These are phyloP conservation scores for Dicyrtomina minuta DNA, from an alignment of 2,888 invertebrate species.

Conservation along the genomic window DNA sequence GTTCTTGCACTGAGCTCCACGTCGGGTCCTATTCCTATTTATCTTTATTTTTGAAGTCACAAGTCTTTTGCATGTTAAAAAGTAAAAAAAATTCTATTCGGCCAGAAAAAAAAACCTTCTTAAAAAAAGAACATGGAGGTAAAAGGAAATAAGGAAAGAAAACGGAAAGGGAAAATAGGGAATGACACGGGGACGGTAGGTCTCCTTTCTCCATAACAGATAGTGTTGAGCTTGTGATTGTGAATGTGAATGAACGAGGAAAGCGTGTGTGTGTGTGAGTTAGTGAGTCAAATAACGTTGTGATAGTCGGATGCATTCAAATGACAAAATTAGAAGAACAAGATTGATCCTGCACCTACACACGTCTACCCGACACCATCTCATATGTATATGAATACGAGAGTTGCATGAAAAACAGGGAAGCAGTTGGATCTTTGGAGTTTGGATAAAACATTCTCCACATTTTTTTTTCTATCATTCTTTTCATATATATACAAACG, in stretches of 20 bases:
- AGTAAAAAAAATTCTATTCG: no score
- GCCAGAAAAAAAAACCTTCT: no score
- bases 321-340: conserved; percentile 31
- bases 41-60: no score
- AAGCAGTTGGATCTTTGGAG: no score
- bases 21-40: no score
- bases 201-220: background rate
- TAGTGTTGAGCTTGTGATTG: background rate
- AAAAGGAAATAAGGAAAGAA: no score
- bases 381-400: conserved; percentile 1
- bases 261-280: conserved; percentile 15
- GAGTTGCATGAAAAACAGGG: conserved; percentile 1
- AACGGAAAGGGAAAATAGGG: background rate
- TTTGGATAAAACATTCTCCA: background rate
- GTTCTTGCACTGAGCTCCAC: no score
- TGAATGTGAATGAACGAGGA: background rate
- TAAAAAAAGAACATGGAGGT: no score
- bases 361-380: no score
- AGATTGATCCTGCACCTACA: conserved; percentile 30
- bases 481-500: background rate
- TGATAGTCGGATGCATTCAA: conserved; percentile 33
- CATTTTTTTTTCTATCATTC: conserved; percentile 1
- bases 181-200: background rate
- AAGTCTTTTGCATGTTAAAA: no score
- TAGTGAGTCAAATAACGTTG: conserved; percentile 10